Conservation (phyloP, 1,140 invertebrate species). For the Drosophila nigrodunni region DNA sequence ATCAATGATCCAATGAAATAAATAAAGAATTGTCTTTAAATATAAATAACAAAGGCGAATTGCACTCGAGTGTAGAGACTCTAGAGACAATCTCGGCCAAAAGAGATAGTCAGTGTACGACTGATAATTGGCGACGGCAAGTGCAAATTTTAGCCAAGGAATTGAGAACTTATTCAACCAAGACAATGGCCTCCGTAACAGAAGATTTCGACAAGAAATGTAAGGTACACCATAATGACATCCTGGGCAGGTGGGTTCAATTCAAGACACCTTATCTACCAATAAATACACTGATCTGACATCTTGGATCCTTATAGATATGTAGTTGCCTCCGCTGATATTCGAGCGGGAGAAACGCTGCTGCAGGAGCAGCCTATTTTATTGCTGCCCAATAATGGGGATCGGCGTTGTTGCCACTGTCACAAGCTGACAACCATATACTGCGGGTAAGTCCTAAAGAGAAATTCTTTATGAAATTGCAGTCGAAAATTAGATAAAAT, state of each 20-base stretch:
- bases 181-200: slow-evolving; percentile 59
- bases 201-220: slow-evolving; percentile 75
- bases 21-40: slow-evolving; percentile 73
- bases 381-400: slow-evolving; percentile 87
- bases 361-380: slow-evolving; percentile 89
- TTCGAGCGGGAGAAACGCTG: slow-evolving; percentile 88
- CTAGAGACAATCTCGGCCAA: slow-evolving; percentile 18
- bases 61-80: slow-evolving; percentile 8
- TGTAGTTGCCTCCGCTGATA: slow-evolving; percentile 88
- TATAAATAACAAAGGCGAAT: slow-evolving; percentile 64
- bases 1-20: slow-evolving; percentile 60
- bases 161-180: slow-evolving; percentile 18
- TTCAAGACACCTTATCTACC: not conserved
- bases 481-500: slow-evolving; percentile 14
- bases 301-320: slow-evolving; percentile 85
- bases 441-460: slow-evolving; percentile 78
- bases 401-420: slow-evolving; percentile 80
- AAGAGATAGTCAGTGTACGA: slow-evolving; percentile 49
- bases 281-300: not conserved
- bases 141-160: slow-evolving; percentile 42
- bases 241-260: slow-evolving; percentile 78
- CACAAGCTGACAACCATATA: slow-evolving; percentile 52
- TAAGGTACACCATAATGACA: slow-evolving; percentile 61
- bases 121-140: slow-evolving; percentile 38
- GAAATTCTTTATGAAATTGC: not conserved